Conservation (phyloP, 2,888 invertebrate genomes). For the Muschampia plurimacula region DNA sequence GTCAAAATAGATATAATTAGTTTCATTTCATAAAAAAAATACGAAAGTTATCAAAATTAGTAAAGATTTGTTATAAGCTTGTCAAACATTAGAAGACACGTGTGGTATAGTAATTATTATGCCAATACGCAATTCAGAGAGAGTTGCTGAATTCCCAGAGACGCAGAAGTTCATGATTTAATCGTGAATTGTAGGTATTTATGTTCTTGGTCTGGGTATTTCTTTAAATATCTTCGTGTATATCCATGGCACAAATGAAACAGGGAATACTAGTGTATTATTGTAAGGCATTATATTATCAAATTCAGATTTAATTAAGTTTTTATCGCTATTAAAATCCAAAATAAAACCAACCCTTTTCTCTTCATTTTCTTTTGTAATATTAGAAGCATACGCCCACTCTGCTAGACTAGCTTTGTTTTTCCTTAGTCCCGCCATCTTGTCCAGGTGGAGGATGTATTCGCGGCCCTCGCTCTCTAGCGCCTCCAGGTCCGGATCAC, state of each 20-base stretch:
- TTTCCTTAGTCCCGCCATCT: slow-evolving; percentile 83
- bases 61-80: no score
- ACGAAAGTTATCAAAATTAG: not conserved
- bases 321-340: not conserved
- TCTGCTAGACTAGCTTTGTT: slow-evolving; percentile 87
- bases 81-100: no score
- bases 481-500: slow-evolving; percentile 82
- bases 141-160: no score
- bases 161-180: no score
- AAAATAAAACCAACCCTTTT: slow-evolving; percentile 59
- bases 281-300: not conserved
- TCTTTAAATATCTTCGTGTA: no score
- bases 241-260: not conserved
- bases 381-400: slow-evolving; percentile 92
- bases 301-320: not conserved
- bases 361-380: slow-evolving; percentile 89
- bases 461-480: slow-evolving; percentile 86
- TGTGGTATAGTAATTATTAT: no score
- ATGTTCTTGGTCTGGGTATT: no score
- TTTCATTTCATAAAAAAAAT: not conserved
- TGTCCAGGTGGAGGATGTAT: slow-evolving; percentile 87
- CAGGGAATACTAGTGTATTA: not conserved
- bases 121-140: no score
- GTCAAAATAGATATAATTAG: not conserved
- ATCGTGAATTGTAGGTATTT: no score